phyloP scores from a whole-genome alignment of 2,888 invertebrate species.

The Drosophila mayaguana region DNA sequence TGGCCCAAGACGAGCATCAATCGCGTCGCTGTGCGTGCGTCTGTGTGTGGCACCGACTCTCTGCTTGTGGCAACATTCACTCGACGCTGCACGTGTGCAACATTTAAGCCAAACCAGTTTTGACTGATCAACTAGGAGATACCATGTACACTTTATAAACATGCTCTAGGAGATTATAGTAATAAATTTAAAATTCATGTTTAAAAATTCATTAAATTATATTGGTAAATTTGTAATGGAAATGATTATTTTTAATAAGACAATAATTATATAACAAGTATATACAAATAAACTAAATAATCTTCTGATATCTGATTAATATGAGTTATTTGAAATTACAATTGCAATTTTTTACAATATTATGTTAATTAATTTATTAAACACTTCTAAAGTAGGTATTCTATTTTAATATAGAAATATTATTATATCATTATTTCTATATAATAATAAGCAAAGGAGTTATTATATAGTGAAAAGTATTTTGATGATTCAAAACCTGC shows the following conservation, averaged over 20 bases:
- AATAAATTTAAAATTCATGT: not conserved
- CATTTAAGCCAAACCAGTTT: not conserved
- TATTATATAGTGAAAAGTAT: not conserved
- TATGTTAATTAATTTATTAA: too few species aligned
- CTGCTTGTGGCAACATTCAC: conserved; percentile 55
- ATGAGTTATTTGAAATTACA: too few species aligned
- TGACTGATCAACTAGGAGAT: conserved; percentile 7
- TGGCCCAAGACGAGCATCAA: conserved; percentile 63
- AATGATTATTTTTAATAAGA: too few species aligned
- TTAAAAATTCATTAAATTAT: not conserved
- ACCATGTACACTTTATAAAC: conserved; percentile 10
- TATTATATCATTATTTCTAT: not conserved
- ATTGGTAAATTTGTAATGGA: not conserved
- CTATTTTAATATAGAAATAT: too few species aligned
- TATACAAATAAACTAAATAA: too few species aligned
- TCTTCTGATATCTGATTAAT: too few species aligned
- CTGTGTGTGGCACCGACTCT: conserved; percentile 55
- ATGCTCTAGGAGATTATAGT: not conserved
- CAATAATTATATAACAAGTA: too few species aligned
- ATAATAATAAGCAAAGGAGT: not conserved
- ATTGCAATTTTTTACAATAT: too few species aligned
- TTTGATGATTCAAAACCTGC: not conserved
- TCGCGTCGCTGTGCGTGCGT: conserved; percentile 60
- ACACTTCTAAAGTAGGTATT: too few species aligned
- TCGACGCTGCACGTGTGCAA: conserved; percentile 58